Percentiles rank a stretch among this genome's conserved stretches.
phyloP scores from a whole-genome alignment of 2,888 invertebrate genomes.

The Acholoe squamosa region DNA sequence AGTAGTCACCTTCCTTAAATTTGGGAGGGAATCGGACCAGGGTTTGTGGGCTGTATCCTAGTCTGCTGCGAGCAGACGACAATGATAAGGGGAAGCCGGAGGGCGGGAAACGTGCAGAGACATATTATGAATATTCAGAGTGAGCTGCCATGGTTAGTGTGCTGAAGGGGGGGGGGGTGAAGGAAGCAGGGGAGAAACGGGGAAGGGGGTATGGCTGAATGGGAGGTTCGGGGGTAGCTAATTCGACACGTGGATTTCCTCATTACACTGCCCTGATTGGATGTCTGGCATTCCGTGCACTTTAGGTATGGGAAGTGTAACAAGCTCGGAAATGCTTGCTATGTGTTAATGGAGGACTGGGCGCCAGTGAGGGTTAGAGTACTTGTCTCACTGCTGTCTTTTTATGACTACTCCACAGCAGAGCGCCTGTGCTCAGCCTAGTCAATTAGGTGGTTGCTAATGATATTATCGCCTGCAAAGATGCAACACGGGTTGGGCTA shows the following conservation, averaged over 20 bases:
- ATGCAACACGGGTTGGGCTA: no score
- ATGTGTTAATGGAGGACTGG: slow-evolving; percentile 20
- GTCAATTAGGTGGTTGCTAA: neutral
- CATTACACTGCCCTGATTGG: neutral
- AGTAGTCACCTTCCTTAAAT: neutral
- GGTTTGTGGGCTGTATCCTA: neutral
- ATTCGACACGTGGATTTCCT: slow-evolving; percentile 38
- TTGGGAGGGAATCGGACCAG: neutral
- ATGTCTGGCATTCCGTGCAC: slow-evolving; percentile 32
- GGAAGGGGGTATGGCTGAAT: neutral
- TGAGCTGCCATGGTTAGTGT: neutral
- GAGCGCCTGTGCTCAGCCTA: neutral
- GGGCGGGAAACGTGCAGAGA: slow-evolving; percentile 32
- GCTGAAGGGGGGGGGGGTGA: neutral
- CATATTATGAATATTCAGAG: slow-evolving; percentile 37
- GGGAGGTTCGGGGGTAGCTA: neutral
- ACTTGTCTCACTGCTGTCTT: neutral
- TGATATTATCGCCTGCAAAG: no score
- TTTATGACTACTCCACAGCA: neutral
- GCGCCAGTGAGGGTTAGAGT: neutral
- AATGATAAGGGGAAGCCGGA: neutral
- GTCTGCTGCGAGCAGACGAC: neutral
- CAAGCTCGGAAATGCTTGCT: slow-evolving; percentile 25
- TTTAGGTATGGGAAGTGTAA: slow-evolving; percentile 28
- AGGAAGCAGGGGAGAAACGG: neutral